A percentile compares a stretch with the other conserved stretches of the same genome.
Evolutionary conservation across 1,140 invertebrate species (phyloP).

Genomic region (Ceratina japonica): DNA sequence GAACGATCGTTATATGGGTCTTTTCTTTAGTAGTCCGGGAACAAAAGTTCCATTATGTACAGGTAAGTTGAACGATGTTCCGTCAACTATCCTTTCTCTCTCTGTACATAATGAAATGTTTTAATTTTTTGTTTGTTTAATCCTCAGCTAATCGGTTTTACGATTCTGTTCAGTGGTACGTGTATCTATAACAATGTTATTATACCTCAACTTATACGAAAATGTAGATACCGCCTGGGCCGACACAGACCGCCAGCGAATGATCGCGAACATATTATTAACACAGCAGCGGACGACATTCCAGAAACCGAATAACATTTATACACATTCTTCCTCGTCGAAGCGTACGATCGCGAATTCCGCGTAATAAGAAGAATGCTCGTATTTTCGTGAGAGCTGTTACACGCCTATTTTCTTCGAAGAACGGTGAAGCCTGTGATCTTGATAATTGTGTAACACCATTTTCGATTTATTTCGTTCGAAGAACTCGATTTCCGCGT

Average conservation of each 20-base stretch:
- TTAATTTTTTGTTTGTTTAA: too few species aligned
- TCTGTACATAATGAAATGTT: not conserved
- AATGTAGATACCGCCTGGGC: constrained; percentile 63
- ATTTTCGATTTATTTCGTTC: not conserved
- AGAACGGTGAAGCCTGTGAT: constrained; percentile 33
- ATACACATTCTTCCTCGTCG: not conserved
- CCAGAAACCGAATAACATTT: constrained; percentile 59
- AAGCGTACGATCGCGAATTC: too few species aligned
- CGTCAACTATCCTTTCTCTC: constrained; percentile 11
- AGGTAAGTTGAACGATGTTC: constrained; percentile 78
- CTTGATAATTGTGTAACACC: constrained; percentile 1
- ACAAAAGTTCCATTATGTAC: constrained; percentile 90
- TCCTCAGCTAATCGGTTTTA: constrained; percentile 85
- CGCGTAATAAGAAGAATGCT: not conserved
- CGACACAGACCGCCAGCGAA: constrained; percentile 65
- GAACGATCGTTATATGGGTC: constrained; percentile 94
- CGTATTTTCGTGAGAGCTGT: constrained; percentile 1
- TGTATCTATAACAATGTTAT: constrained; percentile 88
- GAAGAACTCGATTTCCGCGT: not conserved
- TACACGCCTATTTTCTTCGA: not conserved
- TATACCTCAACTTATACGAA: constrained; percentile 75
- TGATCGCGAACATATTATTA: constrained; percentile 71
- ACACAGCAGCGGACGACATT: constrained; percentile 73
- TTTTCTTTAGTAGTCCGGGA: constrained; percentile 87
- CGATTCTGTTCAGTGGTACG: constrained; percentile 87